Evolutionary conservation across 2,113 vertebrate species (phyloP), one percentile per base, ranked within the genome.

Genomic region (Pseudorectes ferrugineus): DNA sequence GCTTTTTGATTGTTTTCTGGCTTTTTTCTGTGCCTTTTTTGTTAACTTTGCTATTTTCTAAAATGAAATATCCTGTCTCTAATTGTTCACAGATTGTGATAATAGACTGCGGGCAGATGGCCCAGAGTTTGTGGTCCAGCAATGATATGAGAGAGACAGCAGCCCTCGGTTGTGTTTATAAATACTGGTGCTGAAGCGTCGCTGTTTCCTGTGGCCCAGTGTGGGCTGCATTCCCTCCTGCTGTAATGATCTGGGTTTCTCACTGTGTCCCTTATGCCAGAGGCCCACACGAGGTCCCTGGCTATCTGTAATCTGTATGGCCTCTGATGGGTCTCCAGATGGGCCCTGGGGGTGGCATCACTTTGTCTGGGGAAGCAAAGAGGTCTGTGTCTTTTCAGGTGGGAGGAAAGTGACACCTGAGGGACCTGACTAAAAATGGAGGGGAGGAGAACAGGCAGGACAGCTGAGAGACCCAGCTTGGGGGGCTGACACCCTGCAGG

Each of bases 61-160:
- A 89, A 86, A 87, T 74, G 35, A 80, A 92, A 70, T 94, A 86
- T 80, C 68, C 80, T 88, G 33, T 70, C 55, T 91, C 14, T 92
- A 91, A 94, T 94, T 95, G 87, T 74, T 96, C 80, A 77, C 91
- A 95, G 67, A 90, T 83, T 93, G 85, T 55, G 72, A 55, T 88
- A 93, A 92, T 96, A 82, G 88, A 54, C 67, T 76, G 54, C 0
- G 7, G 91, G 94, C 92, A 92, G 94, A 96, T 93, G 96, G 88
- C 51, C 90, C 55, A 0, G 94, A 43, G 91, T 88, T 90, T 93
- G 92, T 96, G 72, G 91, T 92, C 94, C 85, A 92, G 82, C 79
- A 90, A 43, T 90, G 14, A 3, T 83, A 54, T 10, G 75, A 90
- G 71, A 33, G 63, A 95, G 82, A 92, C 38, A 66, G 82, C 75